A percentile compares a stretch with the other conserved stretches of the same genome.
Conservation (phyloP, 35 echinoderm and acorn worm genomes). For the Chiridota heheva region DNA sequence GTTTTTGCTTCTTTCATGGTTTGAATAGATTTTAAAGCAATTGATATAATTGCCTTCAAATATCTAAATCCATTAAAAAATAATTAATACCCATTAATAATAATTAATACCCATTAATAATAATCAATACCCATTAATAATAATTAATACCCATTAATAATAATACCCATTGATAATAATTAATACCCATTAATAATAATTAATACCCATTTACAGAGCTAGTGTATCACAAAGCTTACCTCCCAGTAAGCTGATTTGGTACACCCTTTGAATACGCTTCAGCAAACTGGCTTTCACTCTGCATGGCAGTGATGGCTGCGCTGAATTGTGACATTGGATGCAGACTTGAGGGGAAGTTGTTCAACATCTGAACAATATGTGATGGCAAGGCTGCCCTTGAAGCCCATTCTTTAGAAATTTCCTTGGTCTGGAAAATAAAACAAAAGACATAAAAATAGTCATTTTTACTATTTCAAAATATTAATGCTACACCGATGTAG, state of each 20-base stretch:
- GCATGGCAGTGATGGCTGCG: conserved; percentile 93
- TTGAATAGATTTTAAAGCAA: too few species aligned
- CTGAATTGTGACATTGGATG: conserved; percentile 99
- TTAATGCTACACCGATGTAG: not conserved
- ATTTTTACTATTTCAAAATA: not conserved
- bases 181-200: too few species aligned
- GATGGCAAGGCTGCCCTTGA: conserved; percentile 69
- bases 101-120: too few species aligned
- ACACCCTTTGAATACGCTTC: conserved; percentile 85
- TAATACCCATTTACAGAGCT: too few species aligned
- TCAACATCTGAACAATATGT: conserved; percentile 93
- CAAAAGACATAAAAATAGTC: not conserved
- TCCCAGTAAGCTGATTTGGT: conserved; percentile 82
- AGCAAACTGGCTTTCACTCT: conserved; percentile 93
- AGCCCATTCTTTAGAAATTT: conserved; percentile 88
- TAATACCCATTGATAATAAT: too few species aligned
- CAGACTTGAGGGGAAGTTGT: conserved; percentile 89
- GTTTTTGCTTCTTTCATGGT: too few species aligned
- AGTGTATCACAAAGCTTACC: conserved; percentile 23
- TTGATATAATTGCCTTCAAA: too few species aligned
- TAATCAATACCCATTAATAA: too few species aligned
- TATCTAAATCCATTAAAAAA: too few species aligned
- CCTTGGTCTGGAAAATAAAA: conserved; percentile 57
- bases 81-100: too few species aligned
- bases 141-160: too few species aligned